Evolutionary conservation across 2,888 invertebrate genomes (phyloP).

Genomic region (Pecten maximus): DNA sequence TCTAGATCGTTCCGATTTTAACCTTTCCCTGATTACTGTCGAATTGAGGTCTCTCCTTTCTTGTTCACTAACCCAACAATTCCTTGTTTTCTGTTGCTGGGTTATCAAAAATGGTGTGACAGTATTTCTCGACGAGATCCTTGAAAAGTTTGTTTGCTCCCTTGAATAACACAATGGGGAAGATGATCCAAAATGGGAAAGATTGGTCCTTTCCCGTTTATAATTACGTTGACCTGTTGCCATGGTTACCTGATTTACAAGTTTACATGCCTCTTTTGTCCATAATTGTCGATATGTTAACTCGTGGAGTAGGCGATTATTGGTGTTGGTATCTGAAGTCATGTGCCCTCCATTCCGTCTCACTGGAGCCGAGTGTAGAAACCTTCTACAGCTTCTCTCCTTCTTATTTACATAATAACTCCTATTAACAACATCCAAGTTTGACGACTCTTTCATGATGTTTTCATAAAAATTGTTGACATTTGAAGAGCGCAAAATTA

Average conservation of each 20-base stretch:
- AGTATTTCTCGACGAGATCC: background rate
- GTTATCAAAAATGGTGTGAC: background rate
- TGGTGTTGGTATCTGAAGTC: background rate
- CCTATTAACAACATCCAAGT: background rate
- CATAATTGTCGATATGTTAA: background rate
- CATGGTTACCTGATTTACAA: background rate
- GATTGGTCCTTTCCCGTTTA: background rate
- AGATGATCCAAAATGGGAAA: background rate
- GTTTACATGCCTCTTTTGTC: background rate
- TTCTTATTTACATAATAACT: background rate
- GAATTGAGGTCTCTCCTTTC: background rate
- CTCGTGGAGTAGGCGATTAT: background rate
- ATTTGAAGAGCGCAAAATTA: background rate
- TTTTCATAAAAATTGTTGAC: background rate
- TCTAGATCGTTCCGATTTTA: background rate
- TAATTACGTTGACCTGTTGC: background rate
- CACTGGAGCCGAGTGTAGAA: background rate
- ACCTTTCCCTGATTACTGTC: background rate
- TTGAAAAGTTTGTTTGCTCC: background rate
- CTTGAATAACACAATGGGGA: background rate
- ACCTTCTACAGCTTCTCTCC: background rate
- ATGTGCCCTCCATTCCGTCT: background rate
- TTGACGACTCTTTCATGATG: background rate
- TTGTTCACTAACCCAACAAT: background rate
- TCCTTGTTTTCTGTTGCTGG: background rate